A percentile compares a stretch with the other conserved stretches of the same genome.
These are phyloP conservation scores for Anolis carolinensis DNA, from an alignment of 2,113 vertebrate genomes.

Conservation along the genomic window DNA sequence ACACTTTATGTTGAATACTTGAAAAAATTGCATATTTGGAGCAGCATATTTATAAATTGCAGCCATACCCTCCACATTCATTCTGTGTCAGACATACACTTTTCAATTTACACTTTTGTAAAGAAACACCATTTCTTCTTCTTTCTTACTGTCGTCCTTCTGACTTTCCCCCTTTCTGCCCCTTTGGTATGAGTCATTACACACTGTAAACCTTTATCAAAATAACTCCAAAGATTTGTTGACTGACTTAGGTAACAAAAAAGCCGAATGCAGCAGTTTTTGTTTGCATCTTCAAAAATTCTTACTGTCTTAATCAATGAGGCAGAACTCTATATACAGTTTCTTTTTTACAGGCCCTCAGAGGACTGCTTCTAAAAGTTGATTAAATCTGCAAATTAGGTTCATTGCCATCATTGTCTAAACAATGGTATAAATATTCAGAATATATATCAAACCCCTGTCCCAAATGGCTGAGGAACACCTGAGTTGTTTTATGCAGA, in stretches of 20 bases:
- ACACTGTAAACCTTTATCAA: slow-evolving; percentile 38
- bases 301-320: slow-evolving; percentile 26
- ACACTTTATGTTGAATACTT: slow-evolving; percentile 43
- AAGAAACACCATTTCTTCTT: neutral
- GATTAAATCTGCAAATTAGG: slow-evolving; percentile 51
- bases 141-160: neutral
- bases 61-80: slow-evolving; percentile 23
- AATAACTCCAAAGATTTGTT: slow-evolving; percentile 48
- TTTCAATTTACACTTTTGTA: slow-evolving; percentile 54
- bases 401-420: slow-evolving; percentile 36
- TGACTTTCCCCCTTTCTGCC: slow-evolving; percentile 4
- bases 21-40: slow-evolving; percentile 7
- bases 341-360: slow-evolving; percentile 51
- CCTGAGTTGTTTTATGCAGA: neutral
- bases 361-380: slow-evolving; percentile 47
- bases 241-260: slow-evolving; percentile 50
- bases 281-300: slow-evolving; percentile 14
- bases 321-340: slow-evolving; percentile 27
- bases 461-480: neutral
- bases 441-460: neutral
- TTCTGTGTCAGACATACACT: too few relatives aligned
- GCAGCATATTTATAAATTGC: slow-evolving; percentile 57
- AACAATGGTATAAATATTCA: slow-evolving; percentile 1
- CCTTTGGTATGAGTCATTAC: slow-evolving; percentile 49
- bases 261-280: slow-evolving; percentile 41